phyloP scores from a whole-genome alignment of 2,797 vertebrate species.

The Picus viridis region DNA sequence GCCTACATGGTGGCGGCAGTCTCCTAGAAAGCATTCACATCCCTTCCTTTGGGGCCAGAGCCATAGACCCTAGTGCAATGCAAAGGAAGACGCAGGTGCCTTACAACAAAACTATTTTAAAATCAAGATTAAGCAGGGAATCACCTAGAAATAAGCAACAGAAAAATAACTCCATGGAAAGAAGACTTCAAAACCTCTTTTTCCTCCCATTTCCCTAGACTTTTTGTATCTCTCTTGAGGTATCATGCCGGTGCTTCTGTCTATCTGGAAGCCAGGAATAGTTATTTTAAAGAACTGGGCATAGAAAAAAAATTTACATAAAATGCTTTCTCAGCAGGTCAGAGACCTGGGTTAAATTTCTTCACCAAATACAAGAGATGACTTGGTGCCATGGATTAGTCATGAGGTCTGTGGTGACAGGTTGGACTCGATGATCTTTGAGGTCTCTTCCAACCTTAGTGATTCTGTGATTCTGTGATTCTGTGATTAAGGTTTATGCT shows the following conservation, averaged over 20 bases:
- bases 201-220: not conserved
- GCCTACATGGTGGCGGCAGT: fast-evolving
- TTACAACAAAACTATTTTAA: not conserved
- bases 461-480: no score
- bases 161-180: not conserved
- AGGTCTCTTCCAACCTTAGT: no score
- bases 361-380: not conserved
- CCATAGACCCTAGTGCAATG: not conserved
- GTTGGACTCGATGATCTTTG: no score
- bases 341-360: slow-evolving; percentile 8
- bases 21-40: not conserved
- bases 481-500: not conserved
- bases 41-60: not conserved
- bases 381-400: no score
- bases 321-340: not conserved
- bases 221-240: not conserved
- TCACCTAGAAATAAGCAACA: not conserved
- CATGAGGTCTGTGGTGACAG: no score
- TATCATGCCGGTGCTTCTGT: not conserved
- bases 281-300: not conserved
- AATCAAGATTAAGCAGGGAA: not conserved
- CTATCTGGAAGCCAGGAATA: not conserved
- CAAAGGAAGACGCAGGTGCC: not conserved
- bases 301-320: not conserved
- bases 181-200: not conserved